Conservation (phyloP, 2,113 vertebrate species). For the Bombycilla garrulus region DNA sequence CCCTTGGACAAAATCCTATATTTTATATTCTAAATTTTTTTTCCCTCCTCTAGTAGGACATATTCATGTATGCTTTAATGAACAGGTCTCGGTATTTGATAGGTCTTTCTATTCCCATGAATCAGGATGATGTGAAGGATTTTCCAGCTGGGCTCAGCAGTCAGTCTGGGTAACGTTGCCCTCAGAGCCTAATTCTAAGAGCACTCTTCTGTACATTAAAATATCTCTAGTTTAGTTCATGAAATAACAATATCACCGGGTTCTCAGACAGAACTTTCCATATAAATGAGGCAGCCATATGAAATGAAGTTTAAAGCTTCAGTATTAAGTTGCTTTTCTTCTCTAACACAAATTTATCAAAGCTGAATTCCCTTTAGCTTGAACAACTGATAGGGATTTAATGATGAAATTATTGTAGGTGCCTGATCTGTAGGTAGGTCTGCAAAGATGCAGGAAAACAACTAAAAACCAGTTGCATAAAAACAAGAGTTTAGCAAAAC, state of each 20-base stretch:
- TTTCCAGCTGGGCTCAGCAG: neutral
- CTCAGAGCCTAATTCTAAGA: neutral
- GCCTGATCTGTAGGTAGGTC: neutral
- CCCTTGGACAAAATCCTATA: neutral
- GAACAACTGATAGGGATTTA: neutral
- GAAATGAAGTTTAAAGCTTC: neutral
- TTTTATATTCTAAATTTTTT: neutral
- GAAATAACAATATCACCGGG: neutral
- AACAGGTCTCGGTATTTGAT: neutral
- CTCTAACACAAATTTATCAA: neutral
- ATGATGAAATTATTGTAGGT: neutral
- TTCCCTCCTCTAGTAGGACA: neutral
- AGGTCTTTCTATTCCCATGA: neutral
- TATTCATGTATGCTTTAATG: neutral
- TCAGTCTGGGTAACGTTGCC: neutral
- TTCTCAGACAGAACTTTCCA: neutral
- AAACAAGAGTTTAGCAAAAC: neutral
- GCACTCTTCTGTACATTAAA: neutral
- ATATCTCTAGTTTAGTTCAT: neutral
- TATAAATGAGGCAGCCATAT: neutral
- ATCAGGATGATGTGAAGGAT: neutral
- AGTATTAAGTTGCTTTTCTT: neutral
- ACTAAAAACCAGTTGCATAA: neutral
- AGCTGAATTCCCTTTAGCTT: neutral
- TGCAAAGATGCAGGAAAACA: neutral